phyloP scores from a whole-genome alignment of 1,140 invertebrate species.

The Cardiocondyla obscurior region DNA sequence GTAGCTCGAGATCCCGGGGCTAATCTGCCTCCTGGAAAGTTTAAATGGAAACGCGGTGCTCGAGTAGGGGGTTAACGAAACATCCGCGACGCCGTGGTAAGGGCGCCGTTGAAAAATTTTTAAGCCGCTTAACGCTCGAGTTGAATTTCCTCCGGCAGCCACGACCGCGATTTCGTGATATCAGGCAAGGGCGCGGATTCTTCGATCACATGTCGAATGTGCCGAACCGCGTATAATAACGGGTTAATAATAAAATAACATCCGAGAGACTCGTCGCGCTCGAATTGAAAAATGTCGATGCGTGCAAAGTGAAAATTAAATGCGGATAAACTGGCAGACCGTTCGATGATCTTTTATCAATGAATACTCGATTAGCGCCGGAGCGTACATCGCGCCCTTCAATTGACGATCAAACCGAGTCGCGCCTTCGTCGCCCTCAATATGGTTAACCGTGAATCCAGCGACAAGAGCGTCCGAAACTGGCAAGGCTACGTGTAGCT shows the following conservation, averaged over 20 bases:
- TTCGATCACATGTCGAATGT: slow-evolving; percentile 15
- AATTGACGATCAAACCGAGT: slow-evolving; percentile 22
- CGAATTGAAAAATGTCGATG: background rate
- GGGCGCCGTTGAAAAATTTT: slow-evolving; percentile 63
- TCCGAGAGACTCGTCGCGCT: background rate
- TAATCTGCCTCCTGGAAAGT: slow-evolving; percentile 72
- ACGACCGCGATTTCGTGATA: slow-evolving; percentile 33
- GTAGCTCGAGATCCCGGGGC: slow-evolving; percentile 61
- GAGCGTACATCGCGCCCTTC: background rate
- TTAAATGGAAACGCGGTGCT: slow-evolving; percentile 69
- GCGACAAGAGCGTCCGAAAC: slow-evolving; percentile 63
- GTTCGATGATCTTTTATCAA: slow-evolving; percentile 4
- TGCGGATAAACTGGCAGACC: background rate
- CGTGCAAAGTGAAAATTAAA: background rate
- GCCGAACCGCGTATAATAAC: background rate
- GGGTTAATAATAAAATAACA: background rate
- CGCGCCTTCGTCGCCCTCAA: slow-evolving; percentile 47
- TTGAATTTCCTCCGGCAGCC: slow-evolving; percentile 64
- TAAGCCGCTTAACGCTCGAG: slow-evolving; percentile 73
- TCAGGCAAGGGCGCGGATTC: slow-evolving; percentile 27
- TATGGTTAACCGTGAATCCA: slow-evolving; percentile 66
- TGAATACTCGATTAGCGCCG: background rate
- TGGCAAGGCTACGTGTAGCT: slow-evolving; percentile 61
- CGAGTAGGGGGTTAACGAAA: slow-evolving; percentile 62
- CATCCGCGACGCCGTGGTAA: slow-evolving; percentile 43